Evolutionary conservation across 2,797 vertebrate species (phyloP), one percentile per base, ranked within the genome.

Genomic region (Lutjanus argentimaculatus): DNA sequence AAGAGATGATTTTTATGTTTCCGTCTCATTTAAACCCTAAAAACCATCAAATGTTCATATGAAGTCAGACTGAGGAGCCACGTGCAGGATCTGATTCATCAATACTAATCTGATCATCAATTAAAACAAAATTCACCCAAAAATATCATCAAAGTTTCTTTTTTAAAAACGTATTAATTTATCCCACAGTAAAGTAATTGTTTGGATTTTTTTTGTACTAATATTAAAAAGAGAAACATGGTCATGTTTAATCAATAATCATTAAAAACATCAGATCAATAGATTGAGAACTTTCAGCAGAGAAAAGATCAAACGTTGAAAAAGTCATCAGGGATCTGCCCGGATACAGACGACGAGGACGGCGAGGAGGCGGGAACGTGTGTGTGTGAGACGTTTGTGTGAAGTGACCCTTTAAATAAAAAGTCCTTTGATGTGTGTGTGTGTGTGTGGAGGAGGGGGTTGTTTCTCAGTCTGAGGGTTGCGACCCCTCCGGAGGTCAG

Each of bases 321-420:
- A 30, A 55, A 19, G 7, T 36, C 15, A 67, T 73, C 6, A 63
- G n/a, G 42, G 30, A 67, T 56, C 56, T 55, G 48, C 36, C 55
- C 5, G 1, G 72, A 75, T 21, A 71, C 40, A 42, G 11, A 51
- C 9, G 17, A 63, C 46, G 14, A 13, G 30, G 4, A 59, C 40
- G 10, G 15, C 2, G 40, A n/a, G 56, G 65, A 8, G 7, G 58
- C n/a, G n/a, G n/a, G n/a, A n/a, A n/a, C n/a, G n/a, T n/a, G n/a
- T n/a, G 19, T 21, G n/a, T 43, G 61, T 49, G 21, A 30, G 25
- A 30, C 25, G 2, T 30, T 30, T 48, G 66, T 15, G 67, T 79
- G 73, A 76, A 70, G 1, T 42, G 72, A 80, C 61, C 81, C 73
- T 84, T 84, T 65, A 69, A 62, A 80, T 58, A 6, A 77, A 36